phyloP scores from a whole-genome alignment of 2,113 vertebrate species.

The Nothoprocta pentlandii region DNA sequence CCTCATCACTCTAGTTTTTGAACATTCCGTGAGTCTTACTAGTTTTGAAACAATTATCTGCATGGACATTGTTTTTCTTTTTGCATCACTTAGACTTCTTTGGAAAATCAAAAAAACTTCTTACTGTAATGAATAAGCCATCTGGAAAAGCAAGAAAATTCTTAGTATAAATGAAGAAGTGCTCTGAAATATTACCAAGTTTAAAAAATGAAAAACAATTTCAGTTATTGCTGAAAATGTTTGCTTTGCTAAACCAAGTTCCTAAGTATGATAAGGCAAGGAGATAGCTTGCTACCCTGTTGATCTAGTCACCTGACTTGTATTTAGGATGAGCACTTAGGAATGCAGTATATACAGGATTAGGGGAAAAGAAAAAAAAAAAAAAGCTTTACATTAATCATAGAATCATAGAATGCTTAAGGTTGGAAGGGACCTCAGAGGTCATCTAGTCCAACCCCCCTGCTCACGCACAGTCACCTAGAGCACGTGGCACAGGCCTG shows the following conservation, averaged over 20 bases:
- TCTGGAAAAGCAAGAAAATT: neutral
- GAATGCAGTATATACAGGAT: neutral
- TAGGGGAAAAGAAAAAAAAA: neutral
- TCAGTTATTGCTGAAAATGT: neutral
- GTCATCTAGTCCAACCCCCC: too few species aligned
- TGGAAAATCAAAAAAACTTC: neutral
- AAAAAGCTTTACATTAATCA: too few species aligned
- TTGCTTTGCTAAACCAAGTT: neutral
- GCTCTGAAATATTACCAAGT: neutral
- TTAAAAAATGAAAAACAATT: neutral
- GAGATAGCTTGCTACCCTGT: neutral
- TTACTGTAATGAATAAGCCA: neutral
- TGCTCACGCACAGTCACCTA: too few species aligned
- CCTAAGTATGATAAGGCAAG: neutral
- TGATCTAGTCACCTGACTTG: neutral
- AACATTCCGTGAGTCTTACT: neutral
- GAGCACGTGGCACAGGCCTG: too few species aligned
- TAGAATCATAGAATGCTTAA: too few species aligned
- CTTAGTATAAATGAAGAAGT: neutral
- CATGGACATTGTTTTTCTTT: neutral
- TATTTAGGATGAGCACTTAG: neutral
- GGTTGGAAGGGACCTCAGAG: too few species aligned
- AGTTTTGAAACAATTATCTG: neutral
- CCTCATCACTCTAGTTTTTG: neutral
- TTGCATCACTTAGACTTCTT: neutral